Evolutionary conservation across 2,888 invertebrate genomes (phyloP).

Genomic region (Saturnia japonica): DNA sequence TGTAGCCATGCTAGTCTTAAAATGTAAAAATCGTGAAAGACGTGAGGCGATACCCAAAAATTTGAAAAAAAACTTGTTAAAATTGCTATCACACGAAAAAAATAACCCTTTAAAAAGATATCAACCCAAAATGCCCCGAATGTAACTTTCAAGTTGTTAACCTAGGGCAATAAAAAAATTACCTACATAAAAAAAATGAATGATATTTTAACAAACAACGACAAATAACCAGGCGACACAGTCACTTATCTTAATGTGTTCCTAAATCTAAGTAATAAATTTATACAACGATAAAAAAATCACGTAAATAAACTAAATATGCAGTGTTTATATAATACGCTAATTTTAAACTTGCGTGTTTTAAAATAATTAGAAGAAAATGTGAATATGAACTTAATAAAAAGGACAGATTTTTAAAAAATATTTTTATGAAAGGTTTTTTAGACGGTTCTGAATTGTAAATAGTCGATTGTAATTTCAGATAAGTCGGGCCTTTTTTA

Average conservation of each 20-base stretch:
- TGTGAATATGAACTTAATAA: not conserved
- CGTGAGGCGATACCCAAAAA: too few relatives aligned
- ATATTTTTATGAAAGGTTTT: not conserved
- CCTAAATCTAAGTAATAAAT: not conserved
- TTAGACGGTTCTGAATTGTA: not conserved
- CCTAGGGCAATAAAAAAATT: not conserved
- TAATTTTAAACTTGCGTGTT: conserved; percentile 13
- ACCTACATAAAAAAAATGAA: not conserved
- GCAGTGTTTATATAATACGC: conserved; percentile 1
- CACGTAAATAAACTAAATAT: conserved; percentile 6
- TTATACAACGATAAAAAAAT: not conserved
- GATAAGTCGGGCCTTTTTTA: not conserved
- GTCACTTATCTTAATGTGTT: not conserved
- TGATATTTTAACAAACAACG: not conserved
- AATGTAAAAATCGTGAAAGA: too few relatives aligned
- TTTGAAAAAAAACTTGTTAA: too few relatives aligned
- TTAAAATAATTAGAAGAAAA: not conserved
- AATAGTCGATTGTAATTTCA: not conserved
- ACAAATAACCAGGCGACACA: not conserved
- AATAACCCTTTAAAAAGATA: too few relatives aligned
- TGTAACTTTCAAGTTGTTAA: not conserved
- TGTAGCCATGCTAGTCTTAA: too few relatives aligned
- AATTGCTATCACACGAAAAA: too few relatives aligned
- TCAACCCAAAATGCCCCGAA: too few relatives aligned
- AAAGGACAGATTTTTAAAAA: not conserved